These are phyloP conservation scores for Holothuria scabra DNA, from an alignment of 53 echinoderm and acorn worm genomes.

Conservation along the genomic window DNA sequence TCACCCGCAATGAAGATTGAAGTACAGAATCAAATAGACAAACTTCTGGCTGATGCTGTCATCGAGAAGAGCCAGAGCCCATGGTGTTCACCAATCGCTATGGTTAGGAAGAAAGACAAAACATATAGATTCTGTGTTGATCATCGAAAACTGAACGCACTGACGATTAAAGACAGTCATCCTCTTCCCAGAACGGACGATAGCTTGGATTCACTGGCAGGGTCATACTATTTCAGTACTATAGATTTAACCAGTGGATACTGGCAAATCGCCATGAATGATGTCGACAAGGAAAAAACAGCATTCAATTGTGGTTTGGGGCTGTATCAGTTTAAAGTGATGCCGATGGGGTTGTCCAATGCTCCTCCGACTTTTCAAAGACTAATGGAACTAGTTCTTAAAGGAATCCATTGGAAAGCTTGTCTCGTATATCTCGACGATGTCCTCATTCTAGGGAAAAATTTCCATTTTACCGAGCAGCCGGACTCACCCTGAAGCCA, in stretches of 20 bases:
- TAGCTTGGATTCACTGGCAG: constrained; percentile 35
- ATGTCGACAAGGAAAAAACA: constrained; percentile 32
- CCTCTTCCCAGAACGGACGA: constrained; percentile 54
- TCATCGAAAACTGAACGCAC: constrained; percentile 38
- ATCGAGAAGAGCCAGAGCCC: constrained; percentile 54
- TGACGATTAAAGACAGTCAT: constrained; percentile 40
- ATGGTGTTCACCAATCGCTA: constrained; percentile 48
- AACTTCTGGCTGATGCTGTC: too few species aligned
- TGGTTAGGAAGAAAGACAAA: constrained; percentile 55
- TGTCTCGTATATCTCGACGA: constrained; percentile 70
- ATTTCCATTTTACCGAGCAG: not conserved
- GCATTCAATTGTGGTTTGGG: constrained; percentile 56
- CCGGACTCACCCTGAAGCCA: constrained; percentile 45
- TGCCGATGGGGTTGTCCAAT: constrained; percentile 42
- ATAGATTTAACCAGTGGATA: constrained; percentile 55
- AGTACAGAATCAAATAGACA: constrained; percentile 41
- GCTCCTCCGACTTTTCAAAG: constrained; percentile 68
- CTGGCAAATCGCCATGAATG: constrained; percentile 51
- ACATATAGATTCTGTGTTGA: constrained; percentile 49
- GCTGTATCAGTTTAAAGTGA: constrained; percentile 58
- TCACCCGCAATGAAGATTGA: constrained; percentile 46
- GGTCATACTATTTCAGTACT: constrained; percentile 39
- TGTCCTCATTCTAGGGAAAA: constrained; percentile 44
- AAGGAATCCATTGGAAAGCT: constrained; percentile 58
- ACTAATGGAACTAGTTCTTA: constrained; percentile 65